Percentiles rank a stretch among this genome's conserved stretches.
Evolutionary conservation across 35 echinoderm and acorn worm species (phyloP).

Genomic region (Ptychodera flava): DNA sequence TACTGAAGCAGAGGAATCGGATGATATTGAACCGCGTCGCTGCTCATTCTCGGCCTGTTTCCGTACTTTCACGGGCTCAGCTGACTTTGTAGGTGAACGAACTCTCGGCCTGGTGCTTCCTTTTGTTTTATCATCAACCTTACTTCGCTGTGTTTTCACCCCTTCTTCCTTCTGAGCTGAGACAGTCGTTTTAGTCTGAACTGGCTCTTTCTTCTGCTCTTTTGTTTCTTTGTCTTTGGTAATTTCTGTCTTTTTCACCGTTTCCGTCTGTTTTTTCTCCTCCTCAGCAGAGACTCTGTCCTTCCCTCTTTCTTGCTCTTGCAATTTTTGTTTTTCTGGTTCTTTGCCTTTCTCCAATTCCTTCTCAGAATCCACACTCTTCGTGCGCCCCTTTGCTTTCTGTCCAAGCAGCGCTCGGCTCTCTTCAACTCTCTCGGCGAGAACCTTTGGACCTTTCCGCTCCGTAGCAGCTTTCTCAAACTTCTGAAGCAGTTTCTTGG

Average conservation of each 20-base stretch:
- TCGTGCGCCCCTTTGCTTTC: not conserved
- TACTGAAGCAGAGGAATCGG: not conserved
- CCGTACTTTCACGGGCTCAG: not conserved
- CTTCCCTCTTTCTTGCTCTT: not conserved
- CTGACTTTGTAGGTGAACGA: too few species aligned
- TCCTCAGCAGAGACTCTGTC: not conserved
- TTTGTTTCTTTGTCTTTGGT: not conserved
- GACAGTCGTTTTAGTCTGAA: not conserved
- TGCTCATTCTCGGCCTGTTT: not conserved
- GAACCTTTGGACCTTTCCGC: not conserved
- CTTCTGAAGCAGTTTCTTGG: not conserved
- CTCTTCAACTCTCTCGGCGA: not conserved
- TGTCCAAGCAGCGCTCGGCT: not conserved
- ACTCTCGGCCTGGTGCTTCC: not conserved
- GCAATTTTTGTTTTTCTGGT: too few species aligned
- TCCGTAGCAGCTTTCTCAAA: not conserved
- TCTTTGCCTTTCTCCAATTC: too few species aligned
- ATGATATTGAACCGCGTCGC: not conserved
- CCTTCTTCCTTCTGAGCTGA: not conserved
- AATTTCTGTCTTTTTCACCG: not conserved
- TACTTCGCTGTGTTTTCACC: not conserved
- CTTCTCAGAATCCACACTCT: too few species aligned
- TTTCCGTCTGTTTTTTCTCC: too few species aligned
- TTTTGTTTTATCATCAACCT: not conserved
- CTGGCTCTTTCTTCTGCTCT: not conserved